Evolutionary conservation across 2,113 vertebrate species (phyloP).

Genomic region (Pan troglodytes): NHGRI_mPanTro3-v2.1_pri NC_072407.2:6289001-6289500

Average conservation of each 20-base stretch:
- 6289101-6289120: too few relatives aligned
- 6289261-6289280: not conserved
- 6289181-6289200: not conserved
- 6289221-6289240: too few relatives aligned
- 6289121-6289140: not conserved
- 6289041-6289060: too few relatives aligned
- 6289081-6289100: too few relatives aligned
- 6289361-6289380: not conserved
- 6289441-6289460: accelerated
- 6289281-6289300: not conserved
- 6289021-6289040: too few relatives aligned
- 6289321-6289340: too few relatives aligned
- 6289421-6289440: accelerated
- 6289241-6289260: not conserved
- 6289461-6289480: not conserved
- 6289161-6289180: not conserved
- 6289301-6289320: accelerated
- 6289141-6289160: not conserved
- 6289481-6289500: not conserved
- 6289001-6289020: too few relatives aligned
- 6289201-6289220: not conserved
- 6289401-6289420: not conserved
- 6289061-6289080: accelerated
- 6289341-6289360: not conserved
- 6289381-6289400: not conserved